A percentile compares a stretch with the other conserved stretches of the same genome.
Evolutionary conservation across 2,797 vertebrate species (phyloP).

Genomic region (Oreortyx pictus): DNA sequence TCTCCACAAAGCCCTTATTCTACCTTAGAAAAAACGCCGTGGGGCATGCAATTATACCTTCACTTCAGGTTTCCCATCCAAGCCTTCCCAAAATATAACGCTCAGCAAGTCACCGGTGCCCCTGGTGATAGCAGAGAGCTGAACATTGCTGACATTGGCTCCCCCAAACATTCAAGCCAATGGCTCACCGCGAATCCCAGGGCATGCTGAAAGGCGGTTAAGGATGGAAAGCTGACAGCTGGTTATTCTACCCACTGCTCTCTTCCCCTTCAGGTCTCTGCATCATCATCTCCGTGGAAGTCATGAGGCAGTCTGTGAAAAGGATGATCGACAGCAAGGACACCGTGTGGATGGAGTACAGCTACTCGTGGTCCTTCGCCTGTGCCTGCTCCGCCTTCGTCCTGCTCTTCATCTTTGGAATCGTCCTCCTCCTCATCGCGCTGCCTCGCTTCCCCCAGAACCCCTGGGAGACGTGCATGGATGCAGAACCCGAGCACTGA

Average conservation of each 20-base stretch:
- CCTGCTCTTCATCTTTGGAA: constrained; percentile 90
- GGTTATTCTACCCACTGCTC: neutral
- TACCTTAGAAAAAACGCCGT: neutral
- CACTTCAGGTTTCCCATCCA: neutral
- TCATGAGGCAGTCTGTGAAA: constrained; percentile 96
- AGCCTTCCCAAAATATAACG: neutral
- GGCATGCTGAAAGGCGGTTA: neutral
- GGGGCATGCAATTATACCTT: neutral
- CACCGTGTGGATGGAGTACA: constrained; percentile 91
- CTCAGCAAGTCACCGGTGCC: neutral
- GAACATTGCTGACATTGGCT: neutral
- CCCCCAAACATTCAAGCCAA: neutral
- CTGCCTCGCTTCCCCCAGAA: constrained; percentile 97
- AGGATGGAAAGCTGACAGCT: neutral
- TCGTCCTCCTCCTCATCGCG: constrained; percentile 89
- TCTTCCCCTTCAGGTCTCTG: constrained; percentile 87
- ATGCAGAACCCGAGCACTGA: constrained; percentile 89
- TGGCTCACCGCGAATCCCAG: constrained; percentile 27
- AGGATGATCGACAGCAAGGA: constrained; percentile 96
- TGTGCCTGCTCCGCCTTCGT: constrained; percentile 90
- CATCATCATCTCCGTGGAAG: constrained; percentile 92
- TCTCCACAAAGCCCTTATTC: neutral
- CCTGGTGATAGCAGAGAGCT: neutral
- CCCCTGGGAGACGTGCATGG: constrained; percentile 98
- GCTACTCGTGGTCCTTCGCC: constrained; percentile 94